phyloP scores from a whole-genome alignment of 2,113 vertebrate species.

The Oxyruncus cristatus region DNA sequence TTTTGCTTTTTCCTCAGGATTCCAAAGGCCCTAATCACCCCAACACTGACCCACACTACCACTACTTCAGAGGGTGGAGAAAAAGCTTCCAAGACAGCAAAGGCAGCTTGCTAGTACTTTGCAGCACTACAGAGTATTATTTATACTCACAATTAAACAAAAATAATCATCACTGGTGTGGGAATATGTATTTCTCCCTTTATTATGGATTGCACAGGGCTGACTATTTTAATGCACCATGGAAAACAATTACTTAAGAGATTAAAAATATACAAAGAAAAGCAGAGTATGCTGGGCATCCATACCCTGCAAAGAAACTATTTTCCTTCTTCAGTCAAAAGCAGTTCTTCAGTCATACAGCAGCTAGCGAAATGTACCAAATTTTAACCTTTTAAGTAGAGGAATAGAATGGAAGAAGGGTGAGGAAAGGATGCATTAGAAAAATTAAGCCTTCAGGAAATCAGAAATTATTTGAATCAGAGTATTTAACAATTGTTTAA shows the following conservation, averaged over 20 bases:
- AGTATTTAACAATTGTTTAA: slow-evolving; percentile 49
- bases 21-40: not conserved
- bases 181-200: not conserved
- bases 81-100: not conserved
- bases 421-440: not conserved
- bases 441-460: slow-evolving; percentile 46
- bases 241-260: not conserved
- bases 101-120: not conserved
- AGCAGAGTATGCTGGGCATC: not conserved
- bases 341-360: not conserved
- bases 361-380: not conserved
- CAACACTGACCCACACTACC: not conserved
- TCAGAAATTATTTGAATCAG: slow-evolving; percentile 32
- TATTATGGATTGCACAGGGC: not conserved
- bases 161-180: not conserved
- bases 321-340: not conserved
- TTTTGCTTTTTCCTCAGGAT: not conserved
- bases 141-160: not conserved
- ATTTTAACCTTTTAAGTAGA: not conserved
- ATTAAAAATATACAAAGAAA: not conserved
- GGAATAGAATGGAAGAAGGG: not conserved
- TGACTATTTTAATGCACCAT: not conserved
- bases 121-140: not conserved
- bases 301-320: not conserved
- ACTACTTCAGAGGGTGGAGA: not conserved